Evolutionary conservation across 2,113 vertebrate genomes (phyloP), one percentile per base, ranked within the genome.

Genomic region (Leucopsar rothschildi): DNA sequence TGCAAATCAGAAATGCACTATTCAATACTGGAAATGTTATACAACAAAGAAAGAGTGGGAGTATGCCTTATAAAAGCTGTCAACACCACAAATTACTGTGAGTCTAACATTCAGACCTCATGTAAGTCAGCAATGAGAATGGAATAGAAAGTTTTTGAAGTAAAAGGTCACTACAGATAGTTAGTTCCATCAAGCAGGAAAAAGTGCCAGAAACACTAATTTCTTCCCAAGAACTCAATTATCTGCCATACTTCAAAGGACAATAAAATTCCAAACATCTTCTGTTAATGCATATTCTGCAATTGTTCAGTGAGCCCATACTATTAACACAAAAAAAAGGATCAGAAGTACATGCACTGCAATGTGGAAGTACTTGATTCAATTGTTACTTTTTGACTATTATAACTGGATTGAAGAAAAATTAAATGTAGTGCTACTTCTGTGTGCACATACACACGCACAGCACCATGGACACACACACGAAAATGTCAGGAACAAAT

Each of bases 1-100:
- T 99, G 96, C 55, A 91, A 92, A 96, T 72, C 31, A 94, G 66
- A 95, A 91, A 73, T 44, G 33, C 45, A 78, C 42, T 60, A 57
- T 49, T 97, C 56, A 91, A 23, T 39, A 69, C 31, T 80, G 33
- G 52, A 66, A 95, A 69, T 63, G 40, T 49, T 63, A 19, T 4
- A 15, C 13, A 81, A 77, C 55, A 15, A 42, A 76, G 57, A 44
- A 56, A 71, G n/a, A 59, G 59, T 23, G 7, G 33, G 61, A 90
- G 14, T 7, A 35, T 6, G 33, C 63, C 3, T 2, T 73, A 63
- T 25, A 83, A 95, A 88, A 93, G 79, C 71, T 96, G 71, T 90
- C 90, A 88, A 70, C 47, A 56, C 18, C 59, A 89, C 29, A 82
- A 84, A 81, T 81, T 65, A 61, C 6, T 1, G 0, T 5, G 5